Percentiles rank a stretch among this genome's conserved stretches.
These are phyloP conservation scores for Vulpes ferrilata DNA, from an alignment of 2,113 vertebrate genomes.

Conservation along the genomic window DNA sequence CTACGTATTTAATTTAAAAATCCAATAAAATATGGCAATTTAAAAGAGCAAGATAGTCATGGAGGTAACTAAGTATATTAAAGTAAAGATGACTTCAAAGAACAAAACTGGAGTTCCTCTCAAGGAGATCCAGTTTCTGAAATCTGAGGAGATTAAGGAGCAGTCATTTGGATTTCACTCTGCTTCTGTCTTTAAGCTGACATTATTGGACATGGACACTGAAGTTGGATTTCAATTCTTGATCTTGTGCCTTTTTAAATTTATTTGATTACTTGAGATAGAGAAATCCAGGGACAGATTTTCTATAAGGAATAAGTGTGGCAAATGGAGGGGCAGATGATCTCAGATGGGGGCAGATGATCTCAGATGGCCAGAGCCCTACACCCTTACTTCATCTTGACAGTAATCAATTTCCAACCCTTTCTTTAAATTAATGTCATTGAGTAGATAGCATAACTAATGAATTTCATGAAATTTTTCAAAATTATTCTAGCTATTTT, in stretches of 20 bases:
- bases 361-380: not conserved
- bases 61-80: not conserved
- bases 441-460: not conserved
- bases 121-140: not conserved
- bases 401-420: not conserved
- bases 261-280: slow-evolving; percentile 16
- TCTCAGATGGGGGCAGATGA: not conserved
- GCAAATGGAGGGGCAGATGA: not conserved
- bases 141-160: not conserved
- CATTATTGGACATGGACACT: not conserved
- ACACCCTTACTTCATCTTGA: not conserved
- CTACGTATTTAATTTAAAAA: not conserved
- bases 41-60: not conserved
- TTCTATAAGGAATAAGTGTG: not conserved
- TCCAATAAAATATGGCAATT: not conserved
- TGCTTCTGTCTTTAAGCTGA: not conserved
- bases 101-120: not conserved
- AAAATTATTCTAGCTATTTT: not conserved
- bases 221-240: not conserved
- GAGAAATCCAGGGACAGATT: not conserved
- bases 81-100: slow-evolving; percentile 22
- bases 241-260: not conserved
- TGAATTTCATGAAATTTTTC: not conserved
- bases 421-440: not conserved
- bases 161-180: not conserved